Evolutionary conservation across 2,113 vertebrate species (phyloP).

Genomic region (Aegypius monachus): DNA sequence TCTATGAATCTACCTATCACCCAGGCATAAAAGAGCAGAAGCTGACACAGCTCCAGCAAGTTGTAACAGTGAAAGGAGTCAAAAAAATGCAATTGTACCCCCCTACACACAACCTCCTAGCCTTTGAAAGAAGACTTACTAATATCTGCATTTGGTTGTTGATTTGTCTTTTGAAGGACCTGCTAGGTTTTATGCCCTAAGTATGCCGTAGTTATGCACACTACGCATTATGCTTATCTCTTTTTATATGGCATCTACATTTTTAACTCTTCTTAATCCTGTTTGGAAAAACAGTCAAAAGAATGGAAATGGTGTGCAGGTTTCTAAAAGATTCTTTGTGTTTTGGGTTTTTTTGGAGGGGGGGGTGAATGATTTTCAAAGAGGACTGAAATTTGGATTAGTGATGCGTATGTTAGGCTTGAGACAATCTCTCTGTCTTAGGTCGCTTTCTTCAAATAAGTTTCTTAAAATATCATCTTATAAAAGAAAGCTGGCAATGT

Average conservation of each 20-base stretch:
- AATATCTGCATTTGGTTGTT: neutral
- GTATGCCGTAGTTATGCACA: neutral
- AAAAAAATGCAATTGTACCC: neutral
- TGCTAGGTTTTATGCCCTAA: neutral
- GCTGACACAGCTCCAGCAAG: neutral
- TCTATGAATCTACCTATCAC: neutral
- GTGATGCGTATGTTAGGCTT: neutral
- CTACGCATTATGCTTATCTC: neutral
- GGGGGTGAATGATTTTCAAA: neutral
- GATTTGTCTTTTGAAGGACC: neutral
- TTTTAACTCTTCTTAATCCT: neutral
- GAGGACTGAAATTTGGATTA: neutral
- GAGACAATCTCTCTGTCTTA: neutral
- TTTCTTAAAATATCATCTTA: neutral
- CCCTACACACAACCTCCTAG: neutral
- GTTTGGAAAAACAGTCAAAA: neutral
- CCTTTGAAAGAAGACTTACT: neutral
- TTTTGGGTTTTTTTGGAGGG: neutral
- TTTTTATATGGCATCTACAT: neutral
- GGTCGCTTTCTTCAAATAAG: neutral
- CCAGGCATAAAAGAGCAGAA: neutral
- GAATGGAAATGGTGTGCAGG: neutral
- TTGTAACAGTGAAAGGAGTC: neutral
- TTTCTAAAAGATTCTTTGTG: neutral
- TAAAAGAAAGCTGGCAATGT: neutral